Conservation (phyloP, 2,113 vertebrate genomes). For the Sinocyclocheilus grahami region DNA sequence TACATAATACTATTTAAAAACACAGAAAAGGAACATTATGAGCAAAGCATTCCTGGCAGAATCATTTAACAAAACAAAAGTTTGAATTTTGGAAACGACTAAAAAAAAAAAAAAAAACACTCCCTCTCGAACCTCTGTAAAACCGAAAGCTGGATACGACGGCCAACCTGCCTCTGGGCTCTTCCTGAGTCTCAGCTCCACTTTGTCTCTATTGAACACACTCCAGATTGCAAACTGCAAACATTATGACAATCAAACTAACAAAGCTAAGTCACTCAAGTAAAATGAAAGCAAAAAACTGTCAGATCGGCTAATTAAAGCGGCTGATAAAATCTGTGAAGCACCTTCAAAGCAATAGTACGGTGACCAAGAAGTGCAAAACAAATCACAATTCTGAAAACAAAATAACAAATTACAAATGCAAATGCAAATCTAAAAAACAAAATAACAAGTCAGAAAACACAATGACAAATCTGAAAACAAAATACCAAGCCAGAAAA, state of each 20-base stretch:
- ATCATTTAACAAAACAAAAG: not conserved
- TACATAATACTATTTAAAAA: not conserved
- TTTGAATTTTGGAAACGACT: not conserved
- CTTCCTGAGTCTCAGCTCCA: not conserved
- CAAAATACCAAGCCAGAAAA: too few relatives aligned
- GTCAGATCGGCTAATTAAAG: conserved; percentile 12
- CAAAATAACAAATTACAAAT: too few relatives aligned
- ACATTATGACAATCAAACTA: not conserved
- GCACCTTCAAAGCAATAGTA: conserved; percentile 1
- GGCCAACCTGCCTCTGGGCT: not conserved
- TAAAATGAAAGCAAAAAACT: not conserved
- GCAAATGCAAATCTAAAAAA: too few relatives aligned
- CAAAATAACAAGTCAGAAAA: too few relatives aligned
- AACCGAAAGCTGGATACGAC: too few relatives aligned
- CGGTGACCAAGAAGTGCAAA: too few relatives aligned
- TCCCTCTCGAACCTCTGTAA: not conserved
- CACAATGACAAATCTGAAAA: too few relatives aligned
- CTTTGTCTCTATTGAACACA: not conserved
- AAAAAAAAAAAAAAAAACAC: not conserved
- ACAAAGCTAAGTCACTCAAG: not conserved
- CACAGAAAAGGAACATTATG: not conserved
- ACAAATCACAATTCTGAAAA: too few relatives aligned
- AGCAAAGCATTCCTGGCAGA: conserved; percentile 18
- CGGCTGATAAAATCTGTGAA: not conserved
- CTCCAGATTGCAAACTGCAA: conserved; percentile 14